phyloP scores from a whole-genome alignment of 2,797 vertebrate species.

The Mormyrus proboscirostris region DNA sequence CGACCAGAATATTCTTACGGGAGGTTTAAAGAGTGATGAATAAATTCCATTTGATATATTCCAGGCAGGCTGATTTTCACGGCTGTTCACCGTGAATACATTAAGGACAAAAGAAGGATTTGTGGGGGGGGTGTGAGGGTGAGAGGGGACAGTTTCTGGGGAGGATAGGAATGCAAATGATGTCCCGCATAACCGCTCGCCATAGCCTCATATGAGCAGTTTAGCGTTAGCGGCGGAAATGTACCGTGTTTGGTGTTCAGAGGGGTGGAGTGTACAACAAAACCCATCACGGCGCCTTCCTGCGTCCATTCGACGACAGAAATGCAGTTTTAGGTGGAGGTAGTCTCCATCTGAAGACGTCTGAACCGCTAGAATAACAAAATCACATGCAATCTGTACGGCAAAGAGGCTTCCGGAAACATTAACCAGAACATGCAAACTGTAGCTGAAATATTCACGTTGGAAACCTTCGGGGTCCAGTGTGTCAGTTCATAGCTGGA shows the following conservation, averaged over 20 bases:
- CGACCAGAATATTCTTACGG: background rate
- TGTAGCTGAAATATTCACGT: background rate
- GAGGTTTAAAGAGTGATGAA: conserved; percentile 40
- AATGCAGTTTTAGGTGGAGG: background rate
- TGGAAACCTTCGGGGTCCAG: background rate
- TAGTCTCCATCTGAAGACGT: background rate
- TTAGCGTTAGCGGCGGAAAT: background rate
- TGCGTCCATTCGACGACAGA: background rate
- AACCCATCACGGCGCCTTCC: background rate
- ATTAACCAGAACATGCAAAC: background rate
- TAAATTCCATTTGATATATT: conserved; percentile 61
- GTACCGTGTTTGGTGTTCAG: background rate
- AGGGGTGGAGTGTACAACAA: background rate
- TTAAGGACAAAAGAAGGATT: conserved; percentile 33
- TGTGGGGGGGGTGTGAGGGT: background rate
- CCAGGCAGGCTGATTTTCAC: conserved; percentile 49
- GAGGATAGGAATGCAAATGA: conserved; percentile 16
- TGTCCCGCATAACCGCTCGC: background rate
- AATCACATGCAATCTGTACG: background rate
- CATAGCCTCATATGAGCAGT: background rate
- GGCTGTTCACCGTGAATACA: conserved; percentile 52
- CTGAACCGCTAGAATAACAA: background rate
- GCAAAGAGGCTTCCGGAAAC: background rate
- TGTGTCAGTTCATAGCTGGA: background rate
- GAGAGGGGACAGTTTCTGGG: background rate